phyloP scores from a whole-genome alignment of 2,797 vertebrate species.

The Centropyge bicolor region DNA sequence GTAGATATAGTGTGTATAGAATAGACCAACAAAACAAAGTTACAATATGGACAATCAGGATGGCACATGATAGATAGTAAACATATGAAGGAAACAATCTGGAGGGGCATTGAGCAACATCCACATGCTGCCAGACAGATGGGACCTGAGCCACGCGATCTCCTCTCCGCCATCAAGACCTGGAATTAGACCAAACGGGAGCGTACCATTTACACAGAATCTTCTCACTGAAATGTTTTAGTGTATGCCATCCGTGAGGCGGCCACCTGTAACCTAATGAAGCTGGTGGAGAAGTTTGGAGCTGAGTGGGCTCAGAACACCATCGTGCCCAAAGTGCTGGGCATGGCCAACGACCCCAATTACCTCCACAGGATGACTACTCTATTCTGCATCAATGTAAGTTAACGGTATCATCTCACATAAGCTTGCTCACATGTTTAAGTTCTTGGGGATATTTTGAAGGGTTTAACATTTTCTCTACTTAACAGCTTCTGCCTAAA shows the following conservation, averaged over 20 bases:
- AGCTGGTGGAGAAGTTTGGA: slow-evolving; percentile 94
- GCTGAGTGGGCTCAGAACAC: slow-evolving; percentile 94
- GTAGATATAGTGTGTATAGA: neutral
- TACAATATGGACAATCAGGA: neutral
- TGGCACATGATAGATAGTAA: neutral
- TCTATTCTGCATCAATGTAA: slow-evolving; percentile 94
- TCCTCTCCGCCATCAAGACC: neutral
- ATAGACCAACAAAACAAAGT: too few relatives aligned
- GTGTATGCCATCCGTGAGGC: slow-evolving; percentile 94
- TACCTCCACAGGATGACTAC: slow-evolving; percentile 96
- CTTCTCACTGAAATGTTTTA: slow-evolving; percentile 53
- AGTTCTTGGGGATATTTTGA: neutral
- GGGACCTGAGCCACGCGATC: neutral
- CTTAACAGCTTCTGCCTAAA: neutral
- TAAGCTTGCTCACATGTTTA: neutral
- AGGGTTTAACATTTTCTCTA: accelerated
- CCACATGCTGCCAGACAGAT: neutral
- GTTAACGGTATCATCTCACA: slow-evolving; percentile 52
- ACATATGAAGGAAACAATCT: neutral
- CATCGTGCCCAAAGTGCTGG: slow-evolving; percentile 93
- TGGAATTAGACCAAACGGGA: neutral
- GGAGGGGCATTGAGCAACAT: neutral
- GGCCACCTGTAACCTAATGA: slow-evolving; percentile 93
- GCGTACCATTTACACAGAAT: neutral
- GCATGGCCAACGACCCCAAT: slow-evolving; percentile 94